Evolutionary conservation across 2,113 vertebrate species (phyloP).

Genomic region (Pica pica): DNA sequence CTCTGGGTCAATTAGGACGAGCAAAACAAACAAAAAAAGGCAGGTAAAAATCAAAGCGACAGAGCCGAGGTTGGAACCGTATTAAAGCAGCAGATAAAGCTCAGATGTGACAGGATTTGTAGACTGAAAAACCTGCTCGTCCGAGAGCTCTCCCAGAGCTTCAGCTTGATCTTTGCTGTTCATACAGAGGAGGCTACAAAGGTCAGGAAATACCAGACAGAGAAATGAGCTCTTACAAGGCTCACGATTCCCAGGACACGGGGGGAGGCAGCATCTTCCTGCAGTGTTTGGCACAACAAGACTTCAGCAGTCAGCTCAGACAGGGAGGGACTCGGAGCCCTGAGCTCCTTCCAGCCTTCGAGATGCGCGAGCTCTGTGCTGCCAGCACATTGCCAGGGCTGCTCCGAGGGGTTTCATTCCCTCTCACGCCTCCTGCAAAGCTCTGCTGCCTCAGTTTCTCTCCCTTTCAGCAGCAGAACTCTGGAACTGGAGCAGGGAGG

Average conservation of each 20-base stretch:
- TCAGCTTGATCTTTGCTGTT: not conserved
- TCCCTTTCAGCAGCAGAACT: not conserved
- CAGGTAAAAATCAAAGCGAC: not conserved
- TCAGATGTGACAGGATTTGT: not conserved
- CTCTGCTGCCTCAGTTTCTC: not conserved
- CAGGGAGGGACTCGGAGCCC: not conserved
- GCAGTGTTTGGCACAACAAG: not conserved
- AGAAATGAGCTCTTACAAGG: not conserved
- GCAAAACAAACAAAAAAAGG: not conserved
- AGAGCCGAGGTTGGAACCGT: not conserved
- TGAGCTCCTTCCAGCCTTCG: not conserved
- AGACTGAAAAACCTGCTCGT: not conserved
- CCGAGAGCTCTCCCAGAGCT: not conserved
- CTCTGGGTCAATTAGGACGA: not conserved
- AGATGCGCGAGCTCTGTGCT: not conserved
- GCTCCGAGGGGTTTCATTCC: not conserved
- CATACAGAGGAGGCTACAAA: not conserved
- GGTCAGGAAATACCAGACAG: slow-evolving; percentile 23
- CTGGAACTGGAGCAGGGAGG: not conserved
- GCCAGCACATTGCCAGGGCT: not conserved
- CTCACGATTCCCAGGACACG: not conserved
- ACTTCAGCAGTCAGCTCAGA: not conserved
- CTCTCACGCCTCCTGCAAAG: not conserved
- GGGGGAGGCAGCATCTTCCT: not conserved
- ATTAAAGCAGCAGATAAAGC: not conserved